Evolutionary conservation across 2,113 vertebrate genomes (phyloP), one percentile per base, ranked within the genome.

Genomic region (Progne subis): DNA sequence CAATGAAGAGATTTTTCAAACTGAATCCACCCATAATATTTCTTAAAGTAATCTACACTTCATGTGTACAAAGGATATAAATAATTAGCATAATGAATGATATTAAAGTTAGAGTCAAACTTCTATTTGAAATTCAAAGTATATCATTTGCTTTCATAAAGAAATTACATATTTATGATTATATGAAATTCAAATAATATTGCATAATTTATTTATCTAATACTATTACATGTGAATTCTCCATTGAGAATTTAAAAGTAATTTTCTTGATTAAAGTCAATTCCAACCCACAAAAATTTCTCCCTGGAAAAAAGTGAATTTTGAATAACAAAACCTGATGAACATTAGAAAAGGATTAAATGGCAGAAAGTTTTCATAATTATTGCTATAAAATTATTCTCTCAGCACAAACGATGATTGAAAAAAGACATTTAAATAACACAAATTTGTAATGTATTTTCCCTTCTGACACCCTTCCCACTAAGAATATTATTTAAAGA

Each of bases 71-170:
- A 72, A 56, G 63, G 43, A 50, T 61, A 60, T 72, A 78, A 94
- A 59, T 83, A 82, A 72, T 13, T 43, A 80, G 15, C 12, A 23
- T 61, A 94, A 85, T 5, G 5, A 18, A 90, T 88, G n/a, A 10
- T 72, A 67, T 71, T 82, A 76, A 11, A 82, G 47, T 79, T 82
- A 76, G 13, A 85, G 47, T 79, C 53, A 83, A 55, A 79, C 5
- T 83, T 21, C 13, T 93, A 29, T 92, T 94, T 96, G 50, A 91
- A 95, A 82, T 94, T 85, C 70, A 89, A 82, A 86, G 20, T 64
- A 57, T 47, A 46, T 8, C 18, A 25, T 49, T 82, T 90, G 52
- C 32, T 81, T 94, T 90, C 55, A 82, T 72, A 74, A 85, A 64
- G 44, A 74, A 93, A 79, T 92, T 92, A 69, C 18, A 69, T 88